Base-by-base conservation (phyloP, 2,888 invertebrate genomes). In the Pomacea canaliculata region DNA sequence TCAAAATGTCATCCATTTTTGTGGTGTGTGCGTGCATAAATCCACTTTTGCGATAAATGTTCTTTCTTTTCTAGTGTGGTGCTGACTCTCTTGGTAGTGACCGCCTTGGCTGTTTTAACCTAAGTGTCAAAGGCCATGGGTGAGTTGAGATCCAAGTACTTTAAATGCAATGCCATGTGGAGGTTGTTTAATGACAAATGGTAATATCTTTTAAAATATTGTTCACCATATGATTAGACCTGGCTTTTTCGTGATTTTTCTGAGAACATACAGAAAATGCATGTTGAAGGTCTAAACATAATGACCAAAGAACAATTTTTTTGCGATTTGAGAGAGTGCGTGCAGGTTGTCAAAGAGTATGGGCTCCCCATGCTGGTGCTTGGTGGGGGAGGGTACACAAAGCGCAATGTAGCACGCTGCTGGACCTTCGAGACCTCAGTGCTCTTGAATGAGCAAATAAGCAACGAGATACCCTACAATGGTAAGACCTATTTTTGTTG, bases 351-450 rank as follows among this genome's bases (percentile, higher is more conserved):
- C 0, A 95, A 96, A 90, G 95, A 95, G 79, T 92, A 98, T 23
- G 96, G 96, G 88, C 94, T 99, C 10, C 99, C 99, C 0, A 94
- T 98, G 10, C 92, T 98, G 66, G 96, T 97, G 0, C 94, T 98
- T 0, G 97, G 95, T 18, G 95, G 95, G 0, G 94, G 94, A 12
- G 94, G 94, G 93, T 99, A 99, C 90, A 99, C 98, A 0, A 92
- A 98, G 48, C 93, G 97, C 51, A 99, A 99, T 91, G 99, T 99
- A 0, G 99, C 99, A 0, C 93, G 99, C 8, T 99, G 98, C 90
- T 99, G 99, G 99, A 98, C 99, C 0, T 98, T 98, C 87, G 99
- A 99, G 92, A 99, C 99, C 0, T 96, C 98, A 0, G 92, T 99
- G 0, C 92, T 99, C 3, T 94, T 98, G 0, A 98, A 98, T 87